A percentile compares a stretch with the other conserved stretches of the same genome.
phyloP scores from a whole-genome alignment of 1,140 invertebrate genomes.

The Drosophila athabasca region DNA sequence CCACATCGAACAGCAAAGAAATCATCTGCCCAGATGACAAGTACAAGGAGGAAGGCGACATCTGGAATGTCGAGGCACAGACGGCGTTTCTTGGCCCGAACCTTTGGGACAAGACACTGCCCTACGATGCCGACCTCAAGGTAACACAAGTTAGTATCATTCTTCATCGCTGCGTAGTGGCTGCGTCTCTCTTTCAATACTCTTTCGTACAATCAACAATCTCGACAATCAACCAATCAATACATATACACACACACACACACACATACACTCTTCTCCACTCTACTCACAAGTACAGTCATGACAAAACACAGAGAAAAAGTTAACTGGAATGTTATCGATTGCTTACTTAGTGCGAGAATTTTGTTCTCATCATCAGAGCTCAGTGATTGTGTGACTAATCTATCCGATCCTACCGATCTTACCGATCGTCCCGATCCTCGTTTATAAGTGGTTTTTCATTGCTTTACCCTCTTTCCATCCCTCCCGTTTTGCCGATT shows the following conservation, averaged over 20 bases:
- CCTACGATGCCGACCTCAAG: conserved; percentile 96
- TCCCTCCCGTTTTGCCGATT: conserved; percentile 71
- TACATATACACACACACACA: conserved; percentile 11
- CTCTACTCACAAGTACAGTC: conserved; percentile 33
- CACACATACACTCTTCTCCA: background rate
- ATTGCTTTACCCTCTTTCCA: conserved; percentile 7
- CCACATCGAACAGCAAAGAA: conserved; percentile 86
- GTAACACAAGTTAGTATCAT: conserved; percentile 89
- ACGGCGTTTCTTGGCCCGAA: conserved; percentile 97
- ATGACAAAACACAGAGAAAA: conserved; percentile 34
- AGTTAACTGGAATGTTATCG: conserved; percentile 57
- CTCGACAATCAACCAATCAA: conserved; percentile 21
- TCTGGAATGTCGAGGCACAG: conserved; percentile 94
- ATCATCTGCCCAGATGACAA: conserved; percentile 88
- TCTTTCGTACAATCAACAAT: conserved; percentile 24
- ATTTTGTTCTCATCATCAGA: conserved; percentile 72
- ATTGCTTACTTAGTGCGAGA: conserved; percentile 74
- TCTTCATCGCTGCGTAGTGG: conserved; percentile 84
- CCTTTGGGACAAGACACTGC: conserved; percentile 95
- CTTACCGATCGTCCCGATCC: background rate
- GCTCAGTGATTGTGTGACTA: conserved; percentile 44
- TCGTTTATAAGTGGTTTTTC: conserved; percentile 15
- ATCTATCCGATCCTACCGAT: background rate
- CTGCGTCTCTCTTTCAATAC: conserved; percentile 48
- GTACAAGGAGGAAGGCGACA: conserved; percentile 91